phyloP scores from a whole-genome alignment of 1,140 invertebrate species.

The Lordiphosa mommai region DNA sequence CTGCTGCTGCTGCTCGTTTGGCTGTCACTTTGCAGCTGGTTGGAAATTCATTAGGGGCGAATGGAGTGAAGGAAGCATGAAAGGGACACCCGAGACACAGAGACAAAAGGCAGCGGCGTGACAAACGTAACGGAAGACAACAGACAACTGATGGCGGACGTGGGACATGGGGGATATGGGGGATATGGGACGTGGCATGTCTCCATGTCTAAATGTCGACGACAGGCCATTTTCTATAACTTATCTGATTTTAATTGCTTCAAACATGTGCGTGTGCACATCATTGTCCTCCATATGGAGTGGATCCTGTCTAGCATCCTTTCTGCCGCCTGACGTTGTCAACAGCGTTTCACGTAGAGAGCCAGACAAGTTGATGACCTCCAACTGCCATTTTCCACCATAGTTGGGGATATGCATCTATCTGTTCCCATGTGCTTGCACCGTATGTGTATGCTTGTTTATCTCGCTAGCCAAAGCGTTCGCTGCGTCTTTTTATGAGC shows the following conservation, averaged over 20 bases:
- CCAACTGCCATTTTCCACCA: conserved; percentile 4
- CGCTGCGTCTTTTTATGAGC: conserved; percentile 71
- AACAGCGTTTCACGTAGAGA: conserved; percentile 64
- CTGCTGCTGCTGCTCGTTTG: conserved; percentile 48
- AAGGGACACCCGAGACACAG: not conserved
- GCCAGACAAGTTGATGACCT: conserved; percentile 66
- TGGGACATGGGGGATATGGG: not conserved
- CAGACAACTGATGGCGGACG: conserved; percentile 22
- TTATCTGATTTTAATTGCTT: conserved; percentile 78
- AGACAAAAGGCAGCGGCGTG: conserved; percentile 57
- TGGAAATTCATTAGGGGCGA: conserved; percentile 65
- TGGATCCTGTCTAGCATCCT: conserved; percentile 36
- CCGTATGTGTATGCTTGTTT: conserved; percentile 51
- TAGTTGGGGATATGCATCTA: too few relatives aligned
- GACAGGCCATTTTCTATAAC: conserved; percentile 76
- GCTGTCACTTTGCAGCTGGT: conserved; percentile 61
- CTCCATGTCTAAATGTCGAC: conserved; percentile 70
- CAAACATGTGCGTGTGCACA: conserved; percentile 69
- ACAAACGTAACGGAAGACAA: conserved; percentile 70
- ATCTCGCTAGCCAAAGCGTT: conserved; percentile 54
- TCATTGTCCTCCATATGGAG: conserved; percentile 32
- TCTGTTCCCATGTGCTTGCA: conserved; percentile 8
- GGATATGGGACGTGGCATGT: not conserved
- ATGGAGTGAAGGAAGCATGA: not conserved
- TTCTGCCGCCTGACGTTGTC: conserved; percentile 51